These are phyloP conservation scores for Epinotia bilunana DNA, from an alignment of 2,888 invertebrate genomes.

Conservation along the genomic window DNA sequence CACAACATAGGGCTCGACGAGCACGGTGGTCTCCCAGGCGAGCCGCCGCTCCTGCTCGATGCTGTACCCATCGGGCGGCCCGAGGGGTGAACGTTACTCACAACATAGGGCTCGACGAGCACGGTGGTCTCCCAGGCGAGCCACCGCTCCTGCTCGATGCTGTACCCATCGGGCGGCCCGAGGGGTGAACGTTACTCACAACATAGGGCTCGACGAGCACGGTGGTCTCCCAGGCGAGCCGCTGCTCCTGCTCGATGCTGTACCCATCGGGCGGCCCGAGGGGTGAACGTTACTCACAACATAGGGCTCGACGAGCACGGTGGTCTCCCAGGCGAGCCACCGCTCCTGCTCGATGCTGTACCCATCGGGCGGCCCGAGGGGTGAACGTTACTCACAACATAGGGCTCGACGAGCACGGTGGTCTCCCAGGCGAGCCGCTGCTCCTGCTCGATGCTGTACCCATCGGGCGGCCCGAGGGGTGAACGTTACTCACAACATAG, in stretches of 20 bases:
- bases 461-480: too few species aligned
- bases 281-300: conserved; percentile 84
- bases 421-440: conserved; percentile 92
- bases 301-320: conserved; percentile 98
- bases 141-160: too few species aligned
- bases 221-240: conserved; percentile 94
- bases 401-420: conserved; percentile 98
- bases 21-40: conserved; percentile 97
- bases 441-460: too few species aligned
- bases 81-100: conserved; percentile 65
- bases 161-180: too few species aligned
- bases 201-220: conserved; percentile 98
- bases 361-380: too few species aligned
- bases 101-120: conserved; percentile 97
- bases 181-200: conserved; percentile 75
- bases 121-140: conserved; percentile 97
- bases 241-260: too few species aligned
- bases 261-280: too few species aligned
- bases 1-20: conserved; percentile 98
- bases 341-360: too few species aligned
- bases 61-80: too few species aligned
- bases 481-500: conserved; percentile 88
- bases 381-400: conserved; percentile 87
- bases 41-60: too few species aligned
- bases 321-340: conserved; percentile 93